phyloP scores from a whole-genome alignment of 2,888 invertebrate species.

The Chloromyia formosa region DNA sequence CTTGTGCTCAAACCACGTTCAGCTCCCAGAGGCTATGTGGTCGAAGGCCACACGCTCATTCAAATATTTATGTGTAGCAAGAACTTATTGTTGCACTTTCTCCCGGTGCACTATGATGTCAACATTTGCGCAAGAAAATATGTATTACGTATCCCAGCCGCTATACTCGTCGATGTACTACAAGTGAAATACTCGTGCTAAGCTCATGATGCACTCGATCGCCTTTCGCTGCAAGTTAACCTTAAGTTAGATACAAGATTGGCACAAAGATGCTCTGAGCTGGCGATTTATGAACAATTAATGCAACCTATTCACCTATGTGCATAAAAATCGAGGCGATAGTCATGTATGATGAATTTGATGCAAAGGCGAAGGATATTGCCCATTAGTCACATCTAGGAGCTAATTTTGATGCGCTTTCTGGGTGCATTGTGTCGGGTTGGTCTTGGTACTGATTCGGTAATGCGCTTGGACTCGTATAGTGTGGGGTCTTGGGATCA shows the following conservation, averaged over 20 bases:
- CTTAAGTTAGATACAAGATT: constrained; percentile 10
- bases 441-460: neutral
- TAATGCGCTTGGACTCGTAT: too few species aligned
- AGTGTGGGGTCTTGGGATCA: too few species aligned
- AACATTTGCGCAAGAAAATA: too few species aligned
- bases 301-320: neutral
- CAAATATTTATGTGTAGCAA: neutral
- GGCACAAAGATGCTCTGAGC: neutral
- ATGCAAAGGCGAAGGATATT: constrained; percentile 26
- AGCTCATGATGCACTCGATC: constrained; percentile 1
- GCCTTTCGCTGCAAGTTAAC: neutral
- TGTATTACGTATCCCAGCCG: too few species aligned
- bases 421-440: neutral
- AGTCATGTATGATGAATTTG: constrained; percentile 7
- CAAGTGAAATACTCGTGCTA: too few species aligned
- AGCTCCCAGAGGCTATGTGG: neutral
- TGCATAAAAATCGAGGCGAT: neutral
- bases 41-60: neutral
- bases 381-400: constrained; percentile 30
- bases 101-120: neutral
- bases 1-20: neutral
- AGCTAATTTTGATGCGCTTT: constrained; percentile 33
- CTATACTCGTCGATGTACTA: too few species aligned
- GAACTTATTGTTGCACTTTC: neutral
- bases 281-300: constrained; percentile 6